Evolutionary conservation across 2,888 invertebrate species (phyloP), one percentile per base, ranked within the genome.

Genomic region (Drosophila hamatofila): DNA sequence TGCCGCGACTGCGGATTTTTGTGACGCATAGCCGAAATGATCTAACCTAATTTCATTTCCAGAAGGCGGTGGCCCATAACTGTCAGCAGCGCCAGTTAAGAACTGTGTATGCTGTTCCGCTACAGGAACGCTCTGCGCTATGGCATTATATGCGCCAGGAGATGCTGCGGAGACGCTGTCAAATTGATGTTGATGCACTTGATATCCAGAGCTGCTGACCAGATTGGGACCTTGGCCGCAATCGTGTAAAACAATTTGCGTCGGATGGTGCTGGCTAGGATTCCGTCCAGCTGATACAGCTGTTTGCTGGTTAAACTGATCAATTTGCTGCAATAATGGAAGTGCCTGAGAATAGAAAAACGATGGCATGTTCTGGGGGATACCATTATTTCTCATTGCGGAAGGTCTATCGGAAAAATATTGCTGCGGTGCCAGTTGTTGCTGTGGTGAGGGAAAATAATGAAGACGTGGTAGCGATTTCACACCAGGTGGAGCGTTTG

Each of bases 141-240:
- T 91, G 30, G 87, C 80, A 30, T 91, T 90, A 71, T 75, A 89
- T 3, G 87, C 79, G 0, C 64, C 72, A 9, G 88, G 52, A 30
- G 90, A 73, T n/a, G 80, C 48, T 0, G 74, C 72, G 3, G 81
- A 75, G 0, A 72, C 74, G 39, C 75, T 83, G 63, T 66, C 79
- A n/a, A 80, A 78, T 25, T 81, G 65, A 11, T 63, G 60, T 0
- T 84, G 80, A 12, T 83, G 78, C 11, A 91, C 78, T 44, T 83
- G 86, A 44, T 81, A 90, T 48, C 89, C 88, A 30, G 48, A 58
- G 63, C 83, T 90, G 58, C 89, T 89, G 44, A 91, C 83, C 39
- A 92, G 75, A 69, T 92, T 92, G 14, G 92, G 92, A 11, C 93
- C 93, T 57, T 93, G 92, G 0, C 92, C 92, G 54, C 93, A 93